These are phyloP conservation scores for Carposina sasakii DNA, from an alignment of 1,140 invertebrate species.

Conservation along the genomic window DNA sequence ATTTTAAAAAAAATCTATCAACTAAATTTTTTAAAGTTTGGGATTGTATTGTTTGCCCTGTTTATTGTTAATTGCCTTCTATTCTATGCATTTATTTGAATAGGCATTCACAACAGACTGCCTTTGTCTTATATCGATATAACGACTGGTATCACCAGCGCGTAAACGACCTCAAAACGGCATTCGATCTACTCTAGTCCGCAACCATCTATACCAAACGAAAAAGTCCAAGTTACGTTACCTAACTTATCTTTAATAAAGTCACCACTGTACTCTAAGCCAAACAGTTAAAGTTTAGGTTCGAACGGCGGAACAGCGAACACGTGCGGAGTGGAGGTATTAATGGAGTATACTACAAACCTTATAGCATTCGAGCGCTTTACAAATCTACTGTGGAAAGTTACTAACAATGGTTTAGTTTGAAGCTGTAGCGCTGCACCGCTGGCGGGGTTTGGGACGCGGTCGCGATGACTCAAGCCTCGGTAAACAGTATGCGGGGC, in stretches of 20 bases:
- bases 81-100: too few species aligned
- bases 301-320: conserved; percentile 34
- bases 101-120: too few species aligned
- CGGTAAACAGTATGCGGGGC: conserved; percentile 72
- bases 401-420: too few species aligned
- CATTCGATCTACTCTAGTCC: conserved; percentile 61
- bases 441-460: conserved; percentile 40
- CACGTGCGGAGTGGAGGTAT: conserved; percentile 68
- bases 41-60: too few species aligned
- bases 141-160: conserved; percentile 34
- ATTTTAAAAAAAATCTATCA: too few species aligned
- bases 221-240: conserved; percentile 67
- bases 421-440: conserved; percentile 47
- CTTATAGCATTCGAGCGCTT: conserved; percentile 52
- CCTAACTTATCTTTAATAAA: conserved; percentile 24
- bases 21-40: too few species aligned
- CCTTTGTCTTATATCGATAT: too few species aligned
- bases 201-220: conserved; percentile 66
- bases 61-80: too few species aligned
- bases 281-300: conserved; percentile 31
- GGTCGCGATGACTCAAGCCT: conserved; percentile 68
- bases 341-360: conserved; percentile 64
- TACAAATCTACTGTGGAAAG: conserved; percentile 31
- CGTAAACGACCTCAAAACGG: conserved; percentile 69
- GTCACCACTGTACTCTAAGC: conserved; percentile 27